Conservation (phyloP, 2,797 vertebrate genomes). For the Ciconia nigra region DNA sequence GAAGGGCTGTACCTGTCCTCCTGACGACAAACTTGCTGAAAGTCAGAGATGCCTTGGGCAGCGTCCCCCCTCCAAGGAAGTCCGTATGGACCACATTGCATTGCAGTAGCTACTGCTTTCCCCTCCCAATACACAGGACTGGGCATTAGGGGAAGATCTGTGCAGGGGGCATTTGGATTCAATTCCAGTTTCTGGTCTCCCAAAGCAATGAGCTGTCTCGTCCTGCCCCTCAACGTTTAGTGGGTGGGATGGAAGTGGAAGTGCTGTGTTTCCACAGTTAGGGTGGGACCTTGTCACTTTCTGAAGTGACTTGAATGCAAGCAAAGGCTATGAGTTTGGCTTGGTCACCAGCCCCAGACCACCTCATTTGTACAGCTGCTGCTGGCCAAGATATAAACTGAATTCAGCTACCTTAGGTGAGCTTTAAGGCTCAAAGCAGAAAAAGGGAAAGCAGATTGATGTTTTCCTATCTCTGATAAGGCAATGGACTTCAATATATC, state of each 20-base stretch:
- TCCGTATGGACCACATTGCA: background rate
- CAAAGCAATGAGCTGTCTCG: background rate
- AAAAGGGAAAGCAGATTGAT: background rate
- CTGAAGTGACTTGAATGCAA: background rate
- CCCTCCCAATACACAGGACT: background rate
- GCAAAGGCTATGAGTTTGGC: background rate
- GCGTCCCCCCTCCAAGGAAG: background rate
- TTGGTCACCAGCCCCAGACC: background rate
- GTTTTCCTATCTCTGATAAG: background rate
- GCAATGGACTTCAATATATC: background rate
- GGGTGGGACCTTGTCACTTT: background rate
- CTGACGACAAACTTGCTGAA: background rate
- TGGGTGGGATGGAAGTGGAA: background rate
- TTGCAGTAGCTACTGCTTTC: background rate
- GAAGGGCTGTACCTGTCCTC: background rate
- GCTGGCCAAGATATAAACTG: background rate
- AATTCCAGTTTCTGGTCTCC: background rate
- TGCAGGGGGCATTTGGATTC: background rate
- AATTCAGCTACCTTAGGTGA: background rate
- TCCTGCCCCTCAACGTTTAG: background rate
- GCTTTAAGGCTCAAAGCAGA: background rate
- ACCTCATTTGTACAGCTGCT: background rate
- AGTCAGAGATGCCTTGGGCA: background rate
- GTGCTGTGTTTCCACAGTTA: background rate
- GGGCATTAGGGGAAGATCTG: background rate